phyloP scores from a whole-genome alignment of 2,113 vertebrate species.

The Boleophthalmus pectinirostris region DNA sequence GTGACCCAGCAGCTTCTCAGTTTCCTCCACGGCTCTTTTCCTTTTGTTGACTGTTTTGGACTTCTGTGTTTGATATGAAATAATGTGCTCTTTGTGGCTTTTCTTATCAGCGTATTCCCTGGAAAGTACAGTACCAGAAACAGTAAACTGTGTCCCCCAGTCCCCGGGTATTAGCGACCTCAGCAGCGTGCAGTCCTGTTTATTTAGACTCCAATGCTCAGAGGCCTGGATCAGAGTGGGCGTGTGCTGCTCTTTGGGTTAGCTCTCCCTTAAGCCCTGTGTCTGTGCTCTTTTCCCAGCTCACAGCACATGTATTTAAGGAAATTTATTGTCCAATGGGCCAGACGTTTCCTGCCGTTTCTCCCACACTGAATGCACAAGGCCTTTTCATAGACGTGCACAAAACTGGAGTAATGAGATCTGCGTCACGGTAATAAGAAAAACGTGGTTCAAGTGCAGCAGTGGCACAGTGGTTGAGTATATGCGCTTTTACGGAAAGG shows the following conservation, averaged over 20 bases:
- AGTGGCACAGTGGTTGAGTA: background rate
- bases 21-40: background rate
- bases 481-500: background rate
- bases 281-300: slow-evolving; percentile 23
- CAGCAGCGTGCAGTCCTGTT: background rate
- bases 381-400: background rate
- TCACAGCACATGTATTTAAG: slow-evolving; percentile 49
- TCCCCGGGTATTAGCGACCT: background rate
- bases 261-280: slow-evolving; percentile 27
- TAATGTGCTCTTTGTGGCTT: background rate
- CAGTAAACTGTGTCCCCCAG: background rate
- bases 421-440: background rate
- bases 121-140: background rate
- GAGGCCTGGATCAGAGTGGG: slow-evolving; percentile 1
- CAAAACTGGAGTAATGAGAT: slow-evolving; percentile 18
- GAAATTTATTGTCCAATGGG: slow-evolving; percentile 71
- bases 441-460: background rate
- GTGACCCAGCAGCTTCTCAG: background rate
- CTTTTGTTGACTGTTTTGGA: background rate
- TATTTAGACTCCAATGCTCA: slow-evolving; percentile 14
- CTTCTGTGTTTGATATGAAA: too few species aligned
- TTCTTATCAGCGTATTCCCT: background rate
- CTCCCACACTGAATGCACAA: slow-evolving; percentile 62
- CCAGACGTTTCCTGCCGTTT: slow-evolving; percentile 72
- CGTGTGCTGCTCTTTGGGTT: slow-evolving; percentile 45